A percentile compares a stretch with the other conserved stretches of the same genome.
Conservation (phyloP, 37 sponge, comb jelly and placozoan species). For the Ephydatia muelleri region DNA sequence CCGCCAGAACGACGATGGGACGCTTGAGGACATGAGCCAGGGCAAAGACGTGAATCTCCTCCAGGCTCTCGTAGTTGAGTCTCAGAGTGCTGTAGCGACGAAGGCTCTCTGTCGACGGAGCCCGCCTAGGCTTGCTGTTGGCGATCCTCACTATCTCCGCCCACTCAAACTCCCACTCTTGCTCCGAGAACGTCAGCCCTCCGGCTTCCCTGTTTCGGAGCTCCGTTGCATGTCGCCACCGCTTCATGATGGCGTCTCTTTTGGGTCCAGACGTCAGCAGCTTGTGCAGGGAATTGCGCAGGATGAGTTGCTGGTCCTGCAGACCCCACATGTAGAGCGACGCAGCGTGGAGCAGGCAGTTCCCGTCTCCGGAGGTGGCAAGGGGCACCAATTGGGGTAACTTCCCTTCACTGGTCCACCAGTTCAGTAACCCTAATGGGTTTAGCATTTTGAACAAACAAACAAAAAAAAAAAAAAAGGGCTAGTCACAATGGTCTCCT, state of each 20-base stretch:
- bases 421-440: too few relatives aligned
- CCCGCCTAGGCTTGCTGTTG: slow-evolving; percentile 58
- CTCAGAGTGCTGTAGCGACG: slow-evolving; percentile 52
- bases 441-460: too few relatives aligned
- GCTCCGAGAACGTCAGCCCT: slow-evolving; percentile 76
- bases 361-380: slow-evolving; percentile 93
- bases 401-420: slow-evolving; percentile 79
- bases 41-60: slow-evolving; percentile 94
- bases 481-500: too few relatives aligned
- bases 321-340: slow-evolving; percentile 94
- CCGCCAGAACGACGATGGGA: slow-evolving; percentile 88
- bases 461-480: slow-evolving; percentile 6
- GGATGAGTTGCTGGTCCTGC: slow-evolving; percentile 81
- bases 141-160: slow-evolving; percentile 74
- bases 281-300: slow-evolving; percentile 76
- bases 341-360: slow-evolving; percentile 96
- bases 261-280: slow-evolving; percentile 53
- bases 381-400: slow-evolving; percentile 75
- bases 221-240: slow-evolving; percentile 87
- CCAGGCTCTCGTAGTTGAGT: slow-evolving; percentile 81
- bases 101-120: slow-evolving; percentile 16
- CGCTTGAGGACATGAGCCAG: slow-evolving; percentile 87
- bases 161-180: slow-evolving; percentile 97
- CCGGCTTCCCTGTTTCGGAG: slow-evolving; percentile 72
- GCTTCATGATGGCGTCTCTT: slow-evolving; percentile 42